Conservation (phyloP, 2,113 vertebrate genomes). For the Crotalus tigris region DNA sequence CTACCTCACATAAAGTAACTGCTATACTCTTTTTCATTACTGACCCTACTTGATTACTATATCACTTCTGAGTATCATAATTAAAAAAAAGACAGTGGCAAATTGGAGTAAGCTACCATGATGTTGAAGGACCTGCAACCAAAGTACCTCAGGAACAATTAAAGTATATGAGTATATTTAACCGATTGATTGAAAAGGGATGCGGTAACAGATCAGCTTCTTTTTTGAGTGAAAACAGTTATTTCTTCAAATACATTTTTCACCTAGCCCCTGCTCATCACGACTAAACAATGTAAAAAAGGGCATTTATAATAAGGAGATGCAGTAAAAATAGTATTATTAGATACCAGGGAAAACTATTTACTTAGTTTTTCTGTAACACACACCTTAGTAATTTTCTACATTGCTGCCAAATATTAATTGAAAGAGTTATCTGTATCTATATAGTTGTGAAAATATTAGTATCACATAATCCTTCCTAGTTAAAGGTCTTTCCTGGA, state of each 20-base stretch:
- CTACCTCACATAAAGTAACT: too few species aligned
- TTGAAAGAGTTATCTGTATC: constrained; percentile 72
- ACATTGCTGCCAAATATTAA: constrained; percentile 69
- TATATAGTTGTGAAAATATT: constrained; percentile 60
- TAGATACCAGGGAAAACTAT: constrained; percentile 16
- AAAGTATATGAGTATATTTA: too few species aligned
- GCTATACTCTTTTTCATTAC: too few species aligned
- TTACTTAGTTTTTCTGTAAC: constrained; percentile 11
- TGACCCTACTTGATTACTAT: too few species aligned
- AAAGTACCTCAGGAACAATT: too few species aligned
- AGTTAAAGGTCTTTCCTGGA: constrained; percentile 72
- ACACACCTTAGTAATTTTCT: constrained; percentile 48
- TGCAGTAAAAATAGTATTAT: not conserved
- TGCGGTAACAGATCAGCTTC: too few species aligned
- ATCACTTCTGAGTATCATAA: too few species aligned
- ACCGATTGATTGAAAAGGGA: too few species aligned
- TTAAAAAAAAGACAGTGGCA: too few species aligned
- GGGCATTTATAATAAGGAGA: not conserved
- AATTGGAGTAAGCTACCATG: too few species aligned
- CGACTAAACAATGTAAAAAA: constrained; percentile 16
- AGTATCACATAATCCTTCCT: constrained; percentile 71
- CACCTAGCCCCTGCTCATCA: not conserved
- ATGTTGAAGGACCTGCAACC: too few species aligned
- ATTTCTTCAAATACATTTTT: not conserved
- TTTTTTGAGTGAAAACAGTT: not conserved